phyloP scores from a whole-genome alignment of 2,888 invertebrate genomes.

The Anoncus sp. region DNA sequence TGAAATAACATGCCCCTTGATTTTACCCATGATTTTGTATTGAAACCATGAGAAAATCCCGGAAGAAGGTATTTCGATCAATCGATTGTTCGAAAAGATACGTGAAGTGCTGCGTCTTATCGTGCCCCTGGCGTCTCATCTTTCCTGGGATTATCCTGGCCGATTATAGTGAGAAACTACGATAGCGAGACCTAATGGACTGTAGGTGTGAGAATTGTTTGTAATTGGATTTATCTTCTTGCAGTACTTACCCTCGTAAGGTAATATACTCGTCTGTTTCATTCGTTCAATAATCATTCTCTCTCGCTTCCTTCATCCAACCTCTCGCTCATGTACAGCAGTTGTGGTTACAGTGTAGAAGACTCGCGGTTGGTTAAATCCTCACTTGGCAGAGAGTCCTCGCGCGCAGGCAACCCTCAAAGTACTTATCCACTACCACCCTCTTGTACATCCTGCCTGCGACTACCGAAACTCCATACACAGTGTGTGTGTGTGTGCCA shows the following conservation, averaged over 20 bases:
- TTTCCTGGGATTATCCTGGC: slow-evolving; percentile 5
- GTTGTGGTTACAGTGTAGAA: slow-evolving; percentile 12
- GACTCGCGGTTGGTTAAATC: slow-evolving; percentile 38
- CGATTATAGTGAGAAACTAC: slow-evolving; percentile 38
- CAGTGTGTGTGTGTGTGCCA: not conserved
- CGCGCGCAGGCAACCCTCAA: slow-evolving; percentile 51
- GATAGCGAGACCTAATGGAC: slow-evolving; percentile 74
- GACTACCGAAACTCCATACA: slow-evolving; percentile 1
- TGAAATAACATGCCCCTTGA: no score
- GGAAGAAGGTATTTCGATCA: not conserved
- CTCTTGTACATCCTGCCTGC: slow-evolving; percentile 16
- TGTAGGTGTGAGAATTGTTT: slow-evolving; percentile 78
- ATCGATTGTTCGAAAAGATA: no score
- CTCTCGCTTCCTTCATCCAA: slow-evolving; percentile 61
- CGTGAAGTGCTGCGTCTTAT: not conserved
- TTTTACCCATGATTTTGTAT: no score
- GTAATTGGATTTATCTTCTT: slow-evolving; percentile 80
- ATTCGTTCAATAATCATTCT: slow-evolving; percentile 50
- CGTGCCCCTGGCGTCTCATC: not conserved
- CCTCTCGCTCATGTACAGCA: slow-evolving; percentile 44
- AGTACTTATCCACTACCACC: slow-evolving; percentile 37
- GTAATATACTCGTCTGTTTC: slow-evolving; percentile 51
- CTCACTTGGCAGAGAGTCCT: slow-evolving; percentile 34
- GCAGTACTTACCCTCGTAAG: slow-evolving; percentile 66
- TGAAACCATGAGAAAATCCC: not conserved